Percentiles rank a stretch among this genome's conserved stretches.
Conservation (phyloP, 2,888 invertebrate species). For the Eupeodes luniger region DNA sequence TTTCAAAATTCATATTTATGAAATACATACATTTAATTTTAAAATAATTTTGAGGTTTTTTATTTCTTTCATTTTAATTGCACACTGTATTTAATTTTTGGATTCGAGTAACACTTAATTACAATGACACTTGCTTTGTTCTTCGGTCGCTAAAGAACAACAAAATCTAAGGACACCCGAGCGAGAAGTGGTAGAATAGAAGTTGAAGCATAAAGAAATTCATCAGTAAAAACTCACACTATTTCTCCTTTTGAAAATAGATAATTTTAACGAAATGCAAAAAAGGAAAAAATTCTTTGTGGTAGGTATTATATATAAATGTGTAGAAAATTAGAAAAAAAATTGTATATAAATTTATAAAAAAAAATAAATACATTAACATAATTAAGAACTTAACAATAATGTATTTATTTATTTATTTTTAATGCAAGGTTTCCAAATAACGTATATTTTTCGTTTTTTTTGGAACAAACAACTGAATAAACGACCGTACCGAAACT, state of each 20-base stretch:
- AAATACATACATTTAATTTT: not conserved
- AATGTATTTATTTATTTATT: conserved; percentile 1
- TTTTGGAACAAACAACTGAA: conserved; percentile 69
- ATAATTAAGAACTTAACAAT: conserved; percentile 23
- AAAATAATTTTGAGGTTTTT: not conserved
- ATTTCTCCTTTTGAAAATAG: conserved; percentile 16
- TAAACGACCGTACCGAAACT: conserved; percentile 75
- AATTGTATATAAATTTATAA: not conserved
- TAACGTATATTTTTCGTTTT: conserved; percentile 42
- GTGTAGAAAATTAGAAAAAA: not conserved
- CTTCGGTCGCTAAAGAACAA: conserved; percentile 34
- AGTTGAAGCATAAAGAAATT: not conserved
- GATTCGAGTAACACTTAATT: conserved; percentile 26
- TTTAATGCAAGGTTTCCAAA: conserved; percentile 44
- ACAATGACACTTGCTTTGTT: conserved; percentile 51
- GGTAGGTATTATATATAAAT: not conserved
- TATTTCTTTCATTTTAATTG: conserved; percentile 14
- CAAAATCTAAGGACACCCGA: conserved; percentile 48
- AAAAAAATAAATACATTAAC: not conserved
- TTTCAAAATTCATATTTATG: not conserved
- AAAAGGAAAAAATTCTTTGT: not conserved
- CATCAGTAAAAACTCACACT: conserved; percentile 5
- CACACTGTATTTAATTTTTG: conserved; percentile 46
- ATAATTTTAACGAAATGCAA: conserved; percentile 14
- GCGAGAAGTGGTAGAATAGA: conserved; percentile 30